phyloP scores from a whole-genome alignment of 2,888 invertebrate species.

The Mythimna ferrago region DNA sequence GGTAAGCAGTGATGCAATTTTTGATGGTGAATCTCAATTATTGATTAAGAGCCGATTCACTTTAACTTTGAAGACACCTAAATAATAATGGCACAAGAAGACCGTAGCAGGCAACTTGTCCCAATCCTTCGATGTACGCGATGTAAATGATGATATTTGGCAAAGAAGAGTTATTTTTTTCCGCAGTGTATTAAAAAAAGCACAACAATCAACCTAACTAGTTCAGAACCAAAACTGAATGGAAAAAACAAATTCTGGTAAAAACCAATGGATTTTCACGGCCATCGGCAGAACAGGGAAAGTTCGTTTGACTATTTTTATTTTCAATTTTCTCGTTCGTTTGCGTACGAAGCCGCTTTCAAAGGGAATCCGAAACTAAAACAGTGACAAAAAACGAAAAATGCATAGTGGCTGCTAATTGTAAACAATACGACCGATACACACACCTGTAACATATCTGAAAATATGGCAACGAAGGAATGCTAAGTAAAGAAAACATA shows the following conservation, averaged over 20 bases:
- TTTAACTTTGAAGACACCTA: too few relatives aligned
- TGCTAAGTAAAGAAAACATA: background rate
- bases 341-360: background rate
- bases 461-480: background rate
- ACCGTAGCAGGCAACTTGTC: too few relatives aligned
- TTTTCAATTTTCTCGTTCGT: background rate
- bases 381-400: background rate
- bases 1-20: too few relatives aligned
- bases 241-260: background rate
- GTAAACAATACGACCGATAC: background rate
- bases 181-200: background rate
- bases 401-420: background rate
- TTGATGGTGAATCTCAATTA: too few relatives aligned
- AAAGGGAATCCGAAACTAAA: constrained; percentile 18
- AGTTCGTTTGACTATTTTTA: background rate
- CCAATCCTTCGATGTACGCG: too few relatives aligned
- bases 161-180: background rate
- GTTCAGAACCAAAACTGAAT: background rate
- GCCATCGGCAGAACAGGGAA: background rate
- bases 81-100: too few relatives aligned
- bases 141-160: too few relatives aligned
- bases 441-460: background rate
- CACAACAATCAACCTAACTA: background rate
- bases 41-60: too few relatives aligned
- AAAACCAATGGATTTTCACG: background rate